Evolutionary conservation across 2,113 vertebrate species (phyloP), one percentile per base, ranked within the genome.

Genomic region (Ifrita kowaldi): DNA sequence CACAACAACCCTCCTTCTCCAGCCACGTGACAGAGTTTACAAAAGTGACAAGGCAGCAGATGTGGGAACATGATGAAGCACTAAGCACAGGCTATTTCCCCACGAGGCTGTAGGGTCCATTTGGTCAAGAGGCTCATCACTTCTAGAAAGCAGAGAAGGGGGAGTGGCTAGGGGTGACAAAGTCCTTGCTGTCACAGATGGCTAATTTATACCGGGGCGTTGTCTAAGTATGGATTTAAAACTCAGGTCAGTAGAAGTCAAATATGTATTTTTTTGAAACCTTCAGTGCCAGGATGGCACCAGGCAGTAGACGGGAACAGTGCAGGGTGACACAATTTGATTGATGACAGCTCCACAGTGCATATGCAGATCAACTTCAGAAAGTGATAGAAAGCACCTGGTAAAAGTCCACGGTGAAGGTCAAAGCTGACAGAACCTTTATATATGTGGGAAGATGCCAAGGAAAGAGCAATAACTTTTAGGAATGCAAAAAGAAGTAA

Each of bases 391-490:
- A 91, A 92, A 55, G 81, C 83, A 94, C 42, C 53, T 67, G 57
- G 42, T 65, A 89, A 90, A 95, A 92, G 69, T 73, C 80, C 27
- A 20, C 13, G 65, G 63, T 91, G 94, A 97, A 95, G 87, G 93
- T 96, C 93, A 96, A 87, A 93, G 46, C 82, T 94, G 94, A 86
- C 93, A 96, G 89, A 90, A 84, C 57, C 59, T 91, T 90, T 90
- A 90, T 82, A 71, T 76, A 93, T 5, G 2, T 90, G 90, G 74
- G 82, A 95, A 91, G 84, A 75, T 73, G 93, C 62, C 83, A 88
- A 69, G 27, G 30, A 60, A 87, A 90, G 76, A 79, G 77, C 73
- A 93, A 84, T 92, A 97, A 92, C 69, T 97, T 96, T 91, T 37
- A 84, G 77, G 76, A 88, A 92, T 86, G 47, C 37, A 79, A 81